Conservation (phyloP, 2,888 invertebrate genomes). For the Meganola albula region DNA sequence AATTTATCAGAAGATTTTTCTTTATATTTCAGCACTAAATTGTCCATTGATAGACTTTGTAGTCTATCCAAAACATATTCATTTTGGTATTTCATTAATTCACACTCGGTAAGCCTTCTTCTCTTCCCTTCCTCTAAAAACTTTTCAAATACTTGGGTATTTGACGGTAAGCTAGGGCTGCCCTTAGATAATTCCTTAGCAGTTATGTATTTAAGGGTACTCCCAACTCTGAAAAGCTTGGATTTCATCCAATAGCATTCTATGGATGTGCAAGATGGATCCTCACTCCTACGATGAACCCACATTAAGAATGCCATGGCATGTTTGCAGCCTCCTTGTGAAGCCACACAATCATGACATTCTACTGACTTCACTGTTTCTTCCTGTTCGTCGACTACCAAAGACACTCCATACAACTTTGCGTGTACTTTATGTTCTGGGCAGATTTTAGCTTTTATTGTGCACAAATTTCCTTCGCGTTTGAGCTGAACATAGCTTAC, state of each 20-base stretch:
- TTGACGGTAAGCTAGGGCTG: background rate
- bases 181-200: constrained; percentile 15
- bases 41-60: constrained; percentile 3
- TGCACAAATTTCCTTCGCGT: background rate
- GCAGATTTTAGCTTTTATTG: background rate
- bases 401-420: background rate
- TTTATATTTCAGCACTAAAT: constrained; percentile 17
- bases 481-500: background rate
- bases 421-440: background rate
- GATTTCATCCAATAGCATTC: background rate
- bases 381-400: background rate
- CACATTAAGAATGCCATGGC: constrained; percentile 6
- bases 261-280: background rate
- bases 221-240: constrained; percentile 2
- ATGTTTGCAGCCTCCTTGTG: constrained; percentile 7
- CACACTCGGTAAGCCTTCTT: constrained; percentile 21
- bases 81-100: constrained; percentile 27
- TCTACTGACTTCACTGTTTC: background rate
- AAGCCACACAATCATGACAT: constrained; percentile 12
- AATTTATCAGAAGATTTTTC: constrained; percentile 16
- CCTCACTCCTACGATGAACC: constrained; percentile 6
- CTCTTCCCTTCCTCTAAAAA: constrained; percentile 16
- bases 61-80: background rate
- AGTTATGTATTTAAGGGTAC: constrained; percentile 19
- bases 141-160: background rate